phyloP scores from a whole-genome alignment of 2,113 vertebrate species.

The Dascyllus trimaculatus region DNA sequence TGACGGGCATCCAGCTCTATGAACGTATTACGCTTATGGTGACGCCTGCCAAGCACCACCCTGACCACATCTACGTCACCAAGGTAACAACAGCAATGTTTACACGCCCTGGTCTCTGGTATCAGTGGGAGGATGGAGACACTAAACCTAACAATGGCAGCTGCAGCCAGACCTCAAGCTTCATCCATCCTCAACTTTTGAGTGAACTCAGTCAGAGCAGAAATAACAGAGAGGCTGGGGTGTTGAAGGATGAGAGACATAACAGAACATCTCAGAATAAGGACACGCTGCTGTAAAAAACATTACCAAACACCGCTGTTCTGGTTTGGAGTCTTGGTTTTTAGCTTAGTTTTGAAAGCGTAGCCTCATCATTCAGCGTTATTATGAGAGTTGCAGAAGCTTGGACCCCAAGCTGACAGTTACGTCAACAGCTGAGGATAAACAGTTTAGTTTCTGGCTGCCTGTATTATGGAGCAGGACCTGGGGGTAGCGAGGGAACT shows the following conservation, averaged over 20 bases:
- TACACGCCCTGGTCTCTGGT: slow-evolving; percentile 1
- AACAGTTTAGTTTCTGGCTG: background rate
- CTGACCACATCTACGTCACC: slow-evolving; percentile 95
- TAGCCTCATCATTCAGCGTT: background rate
- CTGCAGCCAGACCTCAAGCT: slow-evolving; percentile 9
- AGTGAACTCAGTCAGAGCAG: background rate
- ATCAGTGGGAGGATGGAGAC: slow-evolving; percentile 29
- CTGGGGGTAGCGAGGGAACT: too few species aligned
- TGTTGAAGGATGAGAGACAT: background rate
- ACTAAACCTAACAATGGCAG: slow-evolving; percentile 30
- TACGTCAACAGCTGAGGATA: background rate
- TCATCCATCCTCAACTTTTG: background rate
- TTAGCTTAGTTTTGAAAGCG: background rate
- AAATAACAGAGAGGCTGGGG: background rate
- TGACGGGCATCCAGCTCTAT: slow-evolving; percentile 97
- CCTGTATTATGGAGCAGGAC: background rate
- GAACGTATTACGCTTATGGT: slow-evolving; percentile 96
- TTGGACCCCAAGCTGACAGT: background rate
- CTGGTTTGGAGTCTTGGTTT: background rate
- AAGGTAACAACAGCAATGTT: slow-evolving; percentile 86
- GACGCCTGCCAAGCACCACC: slow-evolving; percentile 97
- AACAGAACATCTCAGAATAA: background rate
- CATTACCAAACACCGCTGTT: background rate
- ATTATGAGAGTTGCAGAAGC: background rate
- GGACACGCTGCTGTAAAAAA: background rate